These are phyloP conservation scores for Lasius fuliginosus DNA, from an alignment of 2,888 invertebrate species.

Conservation along the genomic window DNA sequence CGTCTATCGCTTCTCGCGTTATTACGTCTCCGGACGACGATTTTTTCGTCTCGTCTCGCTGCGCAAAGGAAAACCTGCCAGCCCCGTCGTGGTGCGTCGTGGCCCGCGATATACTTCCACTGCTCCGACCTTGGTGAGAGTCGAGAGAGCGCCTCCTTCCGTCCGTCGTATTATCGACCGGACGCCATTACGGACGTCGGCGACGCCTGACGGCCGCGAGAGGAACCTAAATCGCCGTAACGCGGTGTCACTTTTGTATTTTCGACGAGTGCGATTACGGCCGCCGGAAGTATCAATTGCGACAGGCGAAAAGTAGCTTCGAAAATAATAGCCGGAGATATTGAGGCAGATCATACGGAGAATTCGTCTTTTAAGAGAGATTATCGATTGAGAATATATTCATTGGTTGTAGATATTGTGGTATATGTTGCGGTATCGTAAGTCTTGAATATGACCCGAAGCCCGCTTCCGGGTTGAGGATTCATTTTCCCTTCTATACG, in stretches of 20 bases:
- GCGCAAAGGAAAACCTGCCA: constrained; percentile 23
- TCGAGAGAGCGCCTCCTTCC: constrained; percentile 73
- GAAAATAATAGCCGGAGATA: not conserved
- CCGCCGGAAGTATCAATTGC: not conserved
- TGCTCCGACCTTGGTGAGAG: constrained; percentile 48
- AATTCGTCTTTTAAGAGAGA: not conserved
- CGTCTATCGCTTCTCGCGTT: constrained; percentile 24
- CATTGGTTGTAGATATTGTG: not conserved
- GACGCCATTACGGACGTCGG: constrained; percentile 71
- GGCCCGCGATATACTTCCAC: not conserved
- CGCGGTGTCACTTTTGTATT: constrained; percentile 20
- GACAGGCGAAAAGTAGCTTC: not conserved
- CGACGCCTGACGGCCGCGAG: constrained; percentile 54
- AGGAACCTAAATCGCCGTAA: not conserved
- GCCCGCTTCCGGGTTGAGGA: constrained; percentile 53
- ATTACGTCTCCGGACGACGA: not conserved
- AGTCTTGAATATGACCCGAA: constrained; percentile 54
- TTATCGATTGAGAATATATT: not conserved
- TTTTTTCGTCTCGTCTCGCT: not conserved
- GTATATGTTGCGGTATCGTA: not conserved
- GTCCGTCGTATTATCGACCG: constrained; percentile 80
- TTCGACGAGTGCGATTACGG: not conserved
- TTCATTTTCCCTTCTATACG: constrained; percentile 24
- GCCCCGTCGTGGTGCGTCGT: not conserved
- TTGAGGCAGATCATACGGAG: not conserved